Evolutionary conservation across 1,140 invertebrate genomes (phyloP), one percentile per base, ranked within the genome.

Genomic region (Trichogramma pretiosum): DNA sequence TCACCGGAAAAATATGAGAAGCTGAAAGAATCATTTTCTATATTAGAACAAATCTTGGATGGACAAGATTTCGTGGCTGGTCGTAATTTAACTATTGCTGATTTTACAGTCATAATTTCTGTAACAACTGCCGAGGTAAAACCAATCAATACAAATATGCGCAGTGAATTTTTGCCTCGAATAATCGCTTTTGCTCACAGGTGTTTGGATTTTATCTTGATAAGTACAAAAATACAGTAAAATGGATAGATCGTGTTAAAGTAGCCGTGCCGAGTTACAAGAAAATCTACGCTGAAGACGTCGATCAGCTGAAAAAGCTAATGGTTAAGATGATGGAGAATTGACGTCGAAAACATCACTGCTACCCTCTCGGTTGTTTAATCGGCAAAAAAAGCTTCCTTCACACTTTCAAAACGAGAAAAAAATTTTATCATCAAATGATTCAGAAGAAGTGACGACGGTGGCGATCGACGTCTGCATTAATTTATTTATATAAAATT

Each of bases 191-290:
- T 32, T 18, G 36, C 14, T 5, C 19, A 22, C 79, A 89, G 70
- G 79, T 75, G 3, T 70, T 79, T 5, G 76, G 77, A 11, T 79
- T 82, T 46, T 77, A 85, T 54, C 62, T 87, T 32, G 70, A 74
- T 32, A 77, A 79, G 56, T 88, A 81, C 63, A 64, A 74, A 13
- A 85, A 88, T 52, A 74, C 89, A 36, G 63, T 56, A 34, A 76
- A 72, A 49, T 90, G 87, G 85, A 75, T 80, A 53, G 75, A 80
- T 28, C 80, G 75, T 40, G 76, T 82, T 32, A 85, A 85, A 65
- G 68, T 67, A 26, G 76, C 77, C 4, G 77, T 81, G 9, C 81
- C 83, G 3, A 84, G 80, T 21, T 89, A 86, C 65, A 74, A 78
- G 50, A 83, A 85, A 57, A 75, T 81, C 33, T 88, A 89, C 60